Evolutionary conservation across 2,113 vertebrate species (phyloP).

Genomic region (Labeo catla): DNA sequence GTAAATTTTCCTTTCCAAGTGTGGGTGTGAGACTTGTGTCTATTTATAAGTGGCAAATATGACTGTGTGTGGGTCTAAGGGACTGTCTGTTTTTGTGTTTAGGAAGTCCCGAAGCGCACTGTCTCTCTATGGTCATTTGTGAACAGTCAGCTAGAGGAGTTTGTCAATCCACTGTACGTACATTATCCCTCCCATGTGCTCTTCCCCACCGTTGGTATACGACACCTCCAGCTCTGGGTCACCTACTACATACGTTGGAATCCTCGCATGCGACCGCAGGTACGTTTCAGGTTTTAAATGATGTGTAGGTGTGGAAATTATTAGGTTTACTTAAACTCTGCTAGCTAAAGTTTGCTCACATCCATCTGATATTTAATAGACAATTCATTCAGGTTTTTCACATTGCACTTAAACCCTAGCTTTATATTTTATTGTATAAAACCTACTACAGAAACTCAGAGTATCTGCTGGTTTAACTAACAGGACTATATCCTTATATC

Average conservation of each 20-base stretch:
- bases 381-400: background rate
- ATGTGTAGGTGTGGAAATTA: background rate
- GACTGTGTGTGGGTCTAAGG: conserved; percentile 14
- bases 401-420: background rate
- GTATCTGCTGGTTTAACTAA: too few species aligned
- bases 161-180: conserved; percentile 94
- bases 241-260: conserved; percentile 99
- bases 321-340: background rate
- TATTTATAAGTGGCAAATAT: conserved; percentile 1
- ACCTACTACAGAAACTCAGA: too few species aligned
- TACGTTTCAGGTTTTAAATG: conserved; percentile 50
- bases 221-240: conserved; percentile 97
- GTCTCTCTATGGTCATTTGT: conserved; percentile 95
- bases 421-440: too few species aligned
- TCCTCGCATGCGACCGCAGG: conserved; percentile 94
- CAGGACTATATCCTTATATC: too few species aligned
- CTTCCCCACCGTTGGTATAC: conserved; percentile 93
- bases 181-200: conserved; percentile 94
- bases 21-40: background rate
- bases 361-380: background rate
- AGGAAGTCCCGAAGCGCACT: conserved; percentile 89
- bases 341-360: background rate
- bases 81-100: conserved; percentile 54
- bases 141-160: conserved; percentile 95
- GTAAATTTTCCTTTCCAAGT: background rate